A percentile compares a stretch with the other conserved stretches of the same genome.
Conservation (phyloP, 2,888 invertebrate species). For the Platycnemis pennipes region DNA sequence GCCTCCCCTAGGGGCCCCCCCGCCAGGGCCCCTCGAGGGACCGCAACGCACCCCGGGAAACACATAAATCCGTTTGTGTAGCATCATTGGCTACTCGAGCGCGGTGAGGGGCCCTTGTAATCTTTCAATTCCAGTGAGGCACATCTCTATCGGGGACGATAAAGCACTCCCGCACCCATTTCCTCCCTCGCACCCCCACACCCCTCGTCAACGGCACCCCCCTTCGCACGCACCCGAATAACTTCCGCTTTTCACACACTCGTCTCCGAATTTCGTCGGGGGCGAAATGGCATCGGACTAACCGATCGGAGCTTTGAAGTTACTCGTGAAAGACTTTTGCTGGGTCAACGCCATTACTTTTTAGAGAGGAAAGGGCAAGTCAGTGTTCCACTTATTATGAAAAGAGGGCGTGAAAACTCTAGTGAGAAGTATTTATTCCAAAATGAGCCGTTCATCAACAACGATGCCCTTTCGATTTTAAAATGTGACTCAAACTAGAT, state of each 20-base stretch:
- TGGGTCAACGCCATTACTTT: no score
- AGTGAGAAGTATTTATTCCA: no score
- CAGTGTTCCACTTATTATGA: no score
- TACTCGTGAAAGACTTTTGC: no score
- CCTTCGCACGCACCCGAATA: not conserved
- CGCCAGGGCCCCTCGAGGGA: not conserved
- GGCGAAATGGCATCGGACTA: no score
- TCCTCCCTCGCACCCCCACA: constrained; percentile 43
- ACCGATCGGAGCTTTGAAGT: no score
- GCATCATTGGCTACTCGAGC: constrained; percentile 47
- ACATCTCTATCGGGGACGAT: constrained; percentile 59
- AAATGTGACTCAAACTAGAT: no score
- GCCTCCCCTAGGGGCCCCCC: not conserved
- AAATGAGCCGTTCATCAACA: no score
- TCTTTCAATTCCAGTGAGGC: constrained; percentile 63
- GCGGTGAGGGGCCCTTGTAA: constrained; percentile 16
- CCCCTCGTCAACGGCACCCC: not conserved
- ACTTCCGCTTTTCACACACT: not conserved
- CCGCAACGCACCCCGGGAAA: constrained; percentile 31
- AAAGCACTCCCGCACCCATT: constrained; percentile 51
- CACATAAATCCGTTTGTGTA: constrained; percentile 48
- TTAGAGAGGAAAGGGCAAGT: no score
- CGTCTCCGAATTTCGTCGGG: not conserved
- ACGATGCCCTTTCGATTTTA: no score
- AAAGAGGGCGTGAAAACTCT: no score